phyloP scores from a whole-genome alignment of 2,113 vertebrate genomes.

The Eolophus roseicapilla region DNA sequence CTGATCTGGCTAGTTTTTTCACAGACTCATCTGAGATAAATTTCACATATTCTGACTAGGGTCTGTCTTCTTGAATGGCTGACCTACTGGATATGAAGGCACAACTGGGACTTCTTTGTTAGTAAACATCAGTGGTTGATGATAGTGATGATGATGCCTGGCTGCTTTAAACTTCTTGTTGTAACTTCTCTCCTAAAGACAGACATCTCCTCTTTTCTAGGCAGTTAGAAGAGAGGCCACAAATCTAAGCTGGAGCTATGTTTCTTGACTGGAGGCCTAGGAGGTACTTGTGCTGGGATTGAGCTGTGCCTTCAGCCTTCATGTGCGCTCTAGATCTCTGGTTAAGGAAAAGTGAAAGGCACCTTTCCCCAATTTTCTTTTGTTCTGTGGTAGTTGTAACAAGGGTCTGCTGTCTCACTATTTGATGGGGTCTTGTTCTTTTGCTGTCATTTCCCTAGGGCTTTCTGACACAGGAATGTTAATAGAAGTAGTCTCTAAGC shows the following conservation, averaged over 20 bases:
- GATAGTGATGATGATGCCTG: not conserved
- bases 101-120: not conserved
- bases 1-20: not conserved
- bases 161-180: not conserved
- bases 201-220: not conserved
- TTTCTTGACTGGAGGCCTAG: not conserved
- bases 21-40: not conserved
- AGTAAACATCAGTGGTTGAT: not conserved
- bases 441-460: not conserved
- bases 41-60: not conserved
- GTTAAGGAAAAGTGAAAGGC: not conserved
- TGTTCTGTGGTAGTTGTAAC: not conserved
- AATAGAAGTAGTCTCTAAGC: not conserved
- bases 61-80: not conserved
- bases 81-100: not conserved
- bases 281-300: not conserved
- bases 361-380: not conserved
- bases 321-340: not conserved
- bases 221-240: not conserved
- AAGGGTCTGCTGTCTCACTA: not conserved
- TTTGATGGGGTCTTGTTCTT: not conserved
- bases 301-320: not conserved
- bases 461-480: not conserved
- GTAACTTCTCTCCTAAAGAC: not conserved
- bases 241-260: fast-evolving